Conservation (phyloP, 2,888 invertebrate species). For the Abscondita cerata region DNA sequence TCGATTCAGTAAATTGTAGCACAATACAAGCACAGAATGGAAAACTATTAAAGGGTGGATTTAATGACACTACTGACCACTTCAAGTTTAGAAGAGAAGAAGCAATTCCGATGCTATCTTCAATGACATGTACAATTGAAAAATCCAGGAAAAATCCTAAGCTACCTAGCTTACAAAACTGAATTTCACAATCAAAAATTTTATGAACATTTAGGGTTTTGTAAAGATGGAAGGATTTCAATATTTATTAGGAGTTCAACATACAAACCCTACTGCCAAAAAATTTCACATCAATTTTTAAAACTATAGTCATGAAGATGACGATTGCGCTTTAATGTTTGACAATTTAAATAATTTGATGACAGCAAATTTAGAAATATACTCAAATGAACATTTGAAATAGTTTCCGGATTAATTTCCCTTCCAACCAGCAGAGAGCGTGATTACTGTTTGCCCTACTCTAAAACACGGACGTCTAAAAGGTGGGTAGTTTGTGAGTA, state of each 20-base stretch:
- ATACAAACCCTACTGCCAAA: too few species aligned
- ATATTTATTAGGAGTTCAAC: slow-evolving; percentile 6
- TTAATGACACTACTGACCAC: not conserved
- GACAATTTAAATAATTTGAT: too few species aligned
- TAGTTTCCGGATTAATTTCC: too few species aligned
- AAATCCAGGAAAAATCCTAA: slow-evolving; percentile 3
- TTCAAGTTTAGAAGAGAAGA: not conserved
- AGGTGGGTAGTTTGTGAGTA: too few species aligned
- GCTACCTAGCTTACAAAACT: slow-evolving; percentile 13
- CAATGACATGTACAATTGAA: not conserved
- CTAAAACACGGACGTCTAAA: too few species aligned
- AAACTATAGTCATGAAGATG: too few species aligned
- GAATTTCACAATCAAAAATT: slow-evolving; percentile 16
- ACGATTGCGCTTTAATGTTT: too few species aligned
- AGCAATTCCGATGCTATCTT: not conserved
- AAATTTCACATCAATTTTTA: too few species aligned
- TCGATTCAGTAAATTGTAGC: slow-evolving; percentile 15
- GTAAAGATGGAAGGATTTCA: slow-evolving; percentile 9
- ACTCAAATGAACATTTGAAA: too few species aligned
- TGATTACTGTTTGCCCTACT: too few species aligned
- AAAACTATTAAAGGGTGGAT: not conserved
- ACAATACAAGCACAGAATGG: not conserved
- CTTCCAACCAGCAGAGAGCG: too few species aligned
- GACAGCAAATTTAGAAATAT: too few species aligned
- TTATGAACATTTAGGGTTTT: slow-evolving; percentile 7